phyloP scores from a whole-genome alignment of 1,140 invertebrate genomes.

The Druon quercuslanigerum region DNA sequence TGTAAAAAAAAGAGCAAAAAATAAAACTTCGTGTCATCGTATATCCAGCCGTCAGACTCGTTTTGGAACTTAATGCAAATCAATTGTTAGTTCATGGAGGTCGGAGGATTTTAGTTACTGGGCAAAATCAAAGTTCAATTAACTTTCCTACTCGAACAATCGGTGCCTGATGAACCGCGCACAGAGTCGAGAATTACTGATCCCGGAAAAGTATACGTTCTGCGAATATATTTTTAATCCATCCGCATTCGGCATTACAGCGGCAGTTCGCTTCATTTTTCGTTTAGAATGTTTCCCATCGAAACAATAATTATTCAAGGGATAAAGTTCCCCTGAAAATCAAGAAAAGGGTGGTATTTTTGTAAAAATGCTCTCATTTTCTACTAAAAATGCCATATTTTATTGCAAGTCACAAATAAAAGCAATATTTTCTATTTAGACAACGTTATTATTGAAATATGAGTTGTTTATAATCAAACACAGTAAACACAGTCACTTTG shows the following conservation, averaged over 20 bases:
- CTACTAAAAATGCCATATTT: background rate
- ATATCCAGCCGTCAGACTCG: too few species aligned
- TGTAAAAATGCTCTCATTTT: background rate
- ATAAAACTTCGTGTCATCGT: too few species aligned
- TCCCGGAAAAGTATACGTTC: constrained; percentile 32
- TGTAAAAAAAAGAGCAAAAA: too few species aligned
- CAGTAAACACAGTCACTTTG: too few species aligned
- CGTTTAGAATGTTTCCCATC: background rate
- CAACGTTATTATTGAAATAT: too few species aligned
- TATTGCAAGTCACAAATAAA: background rate
- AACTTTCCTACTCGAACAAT: constrained; percentile 64
- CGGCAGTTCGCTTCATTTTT: background rate
- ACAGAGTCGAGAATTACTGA: background rate
- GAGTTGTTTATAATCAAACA: too few species aligned
- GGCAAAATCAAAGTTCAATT: constrained; percentile 66
- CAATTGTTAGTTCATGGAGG: constrained; percentile 44
- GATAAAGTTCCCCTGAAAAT: background rate
- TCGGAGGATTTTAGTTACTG: constrained; percentile 55
- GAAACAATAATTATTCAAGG: background rate
- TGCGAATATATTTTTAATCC: constrained; percentile 36
- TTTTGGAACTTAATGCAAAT: constrained; percentile 53
- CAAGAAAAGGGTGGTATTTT: background rate
- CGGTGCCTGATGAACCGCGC: constrained; percentile 59
- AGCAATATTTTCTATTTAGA: background rate
- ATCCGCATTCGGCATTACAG: constrained; percentile 5